Evolutionary conservation across 1,140 invertebrate genomes (phyloP), one percentile per base, ranked within the genome.

Genomic region (Magallana gigas): DNA sequence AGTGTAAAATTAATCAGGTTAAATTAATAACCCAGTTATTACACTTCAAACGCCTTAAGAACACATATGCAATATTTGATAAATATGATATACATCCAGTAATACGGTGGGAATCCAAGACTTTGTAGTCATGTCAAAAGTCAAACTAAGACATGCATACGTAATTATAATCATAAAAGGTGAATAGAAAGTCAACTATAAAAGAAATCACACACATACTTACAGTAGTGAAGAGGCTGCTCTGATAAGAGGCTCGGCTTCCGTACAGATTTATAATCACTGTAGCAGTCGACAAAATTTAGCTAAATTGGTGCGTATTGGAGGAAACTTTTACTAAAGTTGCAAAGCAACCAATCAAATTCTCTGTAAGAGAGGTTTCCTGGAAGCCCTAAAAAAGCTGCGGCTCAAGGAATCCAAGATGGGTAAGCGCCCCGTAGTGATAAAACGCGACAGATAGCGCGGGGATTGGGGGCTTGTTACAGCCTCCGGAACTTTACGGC

Each of bases 151-250:
- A 76, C 23, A 76, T 76, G 12, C 68, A 11, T 76, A 23, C 18
- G 36, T 76, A 76, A 76, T 76, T 76, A 76, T 36, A 76, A 9
- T 48, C 23, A 18, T 48, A n/a, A 76, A 76, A 76, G 60, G 60
- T 62, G 60, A 62, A 76, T 29, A 9, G 36, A 29, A 76, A 76
- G 23, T 76, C 68, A 76, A 48, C 29, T 76, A 62, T 62, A 76
- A 76, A 29, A 76, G 68, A 76, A 76, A 76, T 76, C 68, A 76
- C 68, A 76, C 68, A 76, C 68, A 76, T 76, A 76, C 68, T 76
- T 76, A 76, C 68, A 76, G 68, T 76, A 76, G 68, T 76, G 68
- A 76, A 29, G 68, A 76, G 68, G 68, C 68, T 76, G 68, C 36
- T 76, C 68, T 76, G 68, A 76, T 76, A 76, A 76, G 68, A 76